Evolutionary conservation across 2,888 invertebrate genomes (phyloP).

Genomic region (Slavum lentiscoides): DNA sequence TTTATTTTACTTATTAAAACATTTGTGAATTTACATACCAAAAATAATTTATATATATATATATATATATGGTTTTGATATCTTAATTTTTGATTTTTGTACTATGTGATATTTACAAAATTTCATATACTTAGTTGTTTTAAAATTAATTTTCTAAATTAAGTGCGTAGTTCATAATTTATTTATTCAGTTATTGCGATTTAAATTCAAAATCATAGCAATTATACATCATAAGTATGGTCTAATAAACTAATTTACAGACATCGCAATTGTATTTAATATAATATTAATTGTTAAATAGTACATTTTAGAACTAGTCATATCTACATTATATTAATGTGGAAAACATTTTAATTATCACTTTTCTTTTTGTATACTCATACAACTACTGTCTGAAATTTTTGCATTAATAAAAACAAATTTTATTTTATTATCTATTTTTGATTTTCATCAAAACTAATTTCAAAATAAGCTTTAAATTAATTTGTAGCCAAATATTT

Average conservation of each 20-base stretch:
- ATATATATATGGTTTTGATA: slow-evolving; percentile 6
- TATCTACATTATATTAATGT: slow-evolving; percentile 21
- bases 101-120: slow-evolving; percentile 13
- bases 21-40: slow-evolving; percentile 17
- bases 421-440: neutral
- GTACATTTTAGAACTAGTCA: slow-evolving; percentile 16
- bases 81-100: slow-evolving; percentile 6
- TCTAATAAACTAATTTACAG: neutral
- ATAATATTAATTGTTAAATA: neutral
- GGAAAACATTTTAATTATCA: neutral
- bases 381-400: too few relatives aligned
- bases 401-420: neutral
- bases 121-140: neutral
- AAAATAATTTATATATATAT: neutral
- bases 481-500: neutral
- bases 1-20: slow-evolving; percentile 8
- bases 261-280: neutral
- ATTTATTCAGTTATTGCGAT: neutral
- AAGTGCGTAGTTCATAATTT: neutral
- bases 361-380: neutral
- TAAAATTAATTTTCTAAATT: slow-evolving; percentile 20
- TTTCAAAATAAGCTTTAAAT: neutral
- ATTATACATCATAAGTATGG: neutral
- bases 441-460: neutral
- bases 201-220: neutral